These are phyloP conservation scores for Drosophila yooni DNA, from an alignment of 2,888 invertebrate genomes.

Conservation along the genomic window DNA sequence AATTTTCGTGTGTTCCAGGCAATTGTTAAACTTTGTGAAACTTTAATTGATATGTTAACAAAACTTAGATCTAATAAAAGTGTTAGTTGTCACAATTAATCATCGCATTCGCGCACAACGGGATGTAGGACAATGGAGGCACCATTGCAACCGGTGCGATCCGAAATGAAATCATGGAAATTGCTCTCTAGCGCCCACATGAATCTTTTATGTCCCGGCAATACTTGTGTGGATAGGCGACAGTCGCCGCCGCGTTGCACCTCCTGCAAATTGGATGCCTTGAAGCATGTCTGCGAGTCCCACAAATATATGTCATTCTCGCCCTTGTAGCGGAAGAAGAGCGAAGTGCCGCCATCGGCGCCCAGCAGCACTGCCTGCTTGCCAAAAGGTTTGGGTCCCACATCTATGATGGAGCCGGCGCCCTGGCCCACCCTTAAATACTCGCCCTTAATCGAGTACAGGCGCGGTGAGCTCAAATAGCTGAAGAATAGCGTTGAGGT, in stretches of 20 bases:
- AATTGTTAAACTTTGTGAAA: constrained; percentile 45
- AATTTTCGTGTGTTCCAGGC: constrained; percentile 43
- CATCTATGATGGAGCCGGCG: constrained; percentile 87
- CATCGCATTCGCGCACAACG: constrained; percentile 85
- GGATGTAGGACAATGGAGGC: constrained; percentile 88
- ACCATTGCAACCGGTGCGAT: constrained; percentile 88
- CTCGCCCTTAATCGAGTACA: constrained; percentile 87
- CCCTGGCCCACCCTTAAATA: constrained; percentile 86
- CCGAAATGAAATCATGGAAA: constrained; percentile 88
- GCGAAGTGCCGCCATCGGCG: constrained; percentile 87
- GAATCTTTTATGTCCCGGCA: constrained; percentile 87
- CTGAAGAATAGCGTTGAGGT: constrained; percentile 87
- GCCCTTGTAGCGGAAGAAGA: constrained; percentile 88
- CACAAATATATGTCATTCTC: constrained; percentile 88
- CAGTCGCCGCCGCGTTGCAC: constrained; percentile 87
- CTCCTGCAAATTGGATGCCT: constrained; percentile 86
- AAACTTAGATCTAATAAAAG: constrained; percentile 38
- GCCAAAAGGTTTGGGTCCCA: constrained; percentile 86
- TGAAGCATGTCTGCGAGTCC: constrained; percentile 87
- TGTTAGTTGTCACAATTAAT: constrained; percentile 42
- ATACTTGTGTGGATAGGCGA: constrained; percentile 87
- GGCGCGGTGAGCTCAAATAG: constrained; percentile 86
- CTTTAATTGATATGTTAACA: constrained; percentile 40
- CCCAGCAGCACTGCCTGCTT: constrained; percentile 87
- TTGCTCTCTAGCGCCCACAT: constrained; percentile 89